These are phyloP conservation scores for Corydoras sp. DNA, from an alignment of 2,113 vertebrate genomes.

Conservation along the genomic window DNA sequence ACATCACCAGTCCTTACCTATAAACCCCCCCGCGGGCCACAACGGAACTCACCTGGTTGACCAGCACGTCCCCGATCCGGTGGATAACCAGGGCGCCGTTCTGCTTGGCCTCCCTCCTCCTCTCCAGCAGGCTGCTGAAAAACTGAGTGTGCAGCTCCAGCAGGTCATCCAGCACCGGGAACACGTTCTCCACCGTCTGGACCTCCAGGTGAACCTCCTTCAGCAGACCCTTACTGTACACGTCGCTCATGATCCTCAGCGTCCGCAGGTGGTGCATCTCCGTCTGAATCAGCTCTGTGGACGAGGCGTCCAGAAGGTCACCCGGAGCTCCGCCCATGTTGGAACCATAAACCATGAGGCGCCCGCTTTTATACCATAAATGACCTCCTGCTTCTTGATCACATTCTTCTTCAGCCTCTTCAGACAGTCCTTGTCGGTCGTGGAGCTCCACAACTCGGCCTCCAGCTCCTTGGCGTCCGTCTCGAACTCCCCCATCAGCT, in stretches of 20 bases:
- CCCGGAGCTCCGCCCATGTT: too few relatives aligned
- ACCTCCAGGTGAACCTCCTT: conserved; percentile 81
- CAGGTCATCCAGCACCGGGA: conserved; percentile 85
- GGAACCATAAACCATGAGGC: background rate
- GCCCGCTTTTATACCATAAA: conserved; percentile 73
- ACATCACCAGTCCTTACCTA: too few relatives aligned
- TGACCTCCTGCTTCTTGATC: conserved; percentile 90
- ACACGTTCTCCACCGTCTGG: conserved; percentile 79
- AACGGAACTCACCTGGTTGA: conserved; percentile 70
- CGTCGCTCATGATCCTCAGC: conserved; percentile 90
- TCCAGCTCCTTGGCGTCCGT: conserved; percentile 82
- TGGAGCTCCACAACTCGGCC: conserved; percentile 90
- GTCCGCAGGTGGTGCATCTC: conserved; percentile 95
- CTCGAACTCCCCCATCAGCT: conserved; percentile 93
- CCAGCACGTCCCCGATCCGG: conserved; percentile 84
- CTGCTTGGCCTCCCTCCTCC: conserved; percentile 75
- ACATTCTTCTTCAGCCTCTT: conserved; percentile 83
- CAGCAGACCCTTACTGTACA: conserved; percentile 85
- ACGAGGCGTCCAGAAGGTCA: background rate
- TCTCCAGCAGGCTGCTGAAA: conserved; percentile 83
- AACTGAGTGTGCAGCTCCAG: conserved; percentile 84
- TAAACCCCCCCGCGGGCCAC: too few relatives aligned
- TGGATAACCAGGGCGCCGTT: conserved; percentile 77
- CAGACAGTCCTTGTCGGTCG: conserved; percentile 80
- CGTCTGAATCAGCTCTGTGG: conserved; percentile 89